These are phyloP conservation scores for Acropora tenuis DNA, from an alignment of 64 coral and sea anemone species.

Conservation along the genomic window DNA sequence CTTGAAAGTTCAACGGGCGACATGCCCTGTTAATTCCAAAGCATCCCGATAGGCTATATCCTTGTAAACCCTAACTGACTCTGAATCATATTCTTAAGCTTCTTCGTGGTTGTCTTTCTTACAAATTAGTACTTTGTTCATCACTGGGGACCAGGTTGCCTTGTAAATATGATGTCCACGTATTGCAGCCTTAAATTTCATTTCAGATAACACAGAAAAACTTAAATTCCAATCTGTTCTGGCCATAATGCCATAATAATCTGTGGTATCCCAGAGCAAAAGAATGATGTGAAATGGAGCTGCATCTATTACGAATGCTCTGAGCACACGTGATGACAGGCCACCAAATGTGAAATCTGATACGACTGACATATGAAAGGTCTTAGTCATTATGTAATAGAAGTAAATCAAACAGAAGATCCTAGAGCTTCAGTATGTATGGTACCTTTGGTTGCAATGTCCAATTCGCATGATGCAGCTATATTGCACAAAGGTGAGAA, in stretches of 20 bases:
- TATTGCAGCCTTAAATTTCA: no score
- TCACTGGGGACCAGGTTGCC: no score
- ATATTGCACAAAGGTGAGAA: constrained; percentile 37
- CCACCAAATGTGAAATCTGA: constrained; percentile 41
- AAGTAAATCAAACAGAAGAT: constrained; percentile 49
- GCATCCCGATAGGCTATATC: no score
- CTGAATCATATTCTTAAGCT: no score
- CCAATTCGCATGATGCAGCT: constrained; percentile 15
- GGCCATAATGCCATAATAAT: constrained; percentile 9
- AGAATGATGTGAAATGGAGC: constrained; percentile 32
- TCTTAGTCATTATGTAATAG: constrained; percentile 54
- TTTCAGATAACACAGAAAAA: no score
- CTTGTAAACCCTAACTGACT: no score
- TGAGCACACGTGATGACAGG: not conserved
- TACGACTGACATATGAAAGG: constrained; percentile 31
- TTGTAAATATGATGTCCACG: no score
- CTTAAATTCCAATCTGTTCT: constrained; percentile 5
- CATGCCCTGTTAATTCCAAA: no score
- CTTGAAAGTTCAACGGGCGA: no score
- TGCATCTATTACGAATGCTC: constrained; percentile 17
- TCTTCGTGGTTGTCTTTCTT: no score
- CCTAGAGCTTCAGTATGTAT: constrained; percentile 48
- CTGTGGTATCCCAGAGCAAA: constrained; percentile 14
- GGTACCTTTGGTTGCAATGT: constrained; percentile 13
- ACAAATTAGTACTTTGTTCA: no score